Conservation (phyloP, 2,113 vertebrate species). For the Rousettus leschenaultii region DNA sequence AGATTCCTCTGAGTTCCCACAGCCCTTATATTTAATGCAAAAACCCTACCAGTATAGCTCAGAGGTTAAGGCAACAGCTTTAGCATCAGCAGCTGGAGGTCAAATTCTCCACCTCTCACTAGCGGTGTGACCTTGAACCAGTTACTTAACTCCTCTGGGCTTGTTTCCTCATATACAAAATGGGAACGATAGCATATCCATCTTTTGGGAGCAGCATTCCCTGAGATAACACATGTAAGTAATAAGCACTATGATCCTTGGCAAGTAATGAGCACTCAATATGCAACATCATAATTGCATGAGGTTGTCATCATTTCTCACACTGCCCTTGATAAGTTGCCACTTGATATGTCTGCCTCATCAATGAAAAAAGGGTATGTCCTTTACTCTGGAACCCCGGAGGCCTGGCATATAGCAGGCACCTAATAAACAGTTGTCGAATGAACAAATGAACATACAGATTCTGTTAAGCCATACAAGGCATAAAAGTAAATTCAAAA, state of each 20-base stretch:
- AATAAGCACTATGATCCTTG: background rate
- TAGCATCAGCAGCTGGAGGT: background rate
- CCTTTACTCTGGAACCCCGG: background rate
- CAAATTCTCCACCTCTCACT: background rate
- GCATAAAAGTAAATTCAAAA: background rate
- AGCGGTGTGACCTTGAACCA: background rate
- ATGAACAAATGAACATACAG: background rate
- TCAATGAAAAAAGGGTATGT: background rate
- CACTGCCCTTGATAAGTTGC: background rate
- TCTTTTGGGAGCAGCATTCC: background rate
- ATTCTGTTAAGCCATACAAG: background rate
- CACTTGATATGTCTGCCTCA: background rate
- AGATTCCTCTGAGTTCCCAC: background rate
- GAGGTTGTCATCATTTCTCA: background rate
- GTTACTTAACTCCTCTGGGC: background rate
- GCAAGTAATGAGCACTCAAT: background rate
- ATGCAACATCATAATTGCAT: background rate
- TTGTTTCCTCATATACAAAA: background rate
- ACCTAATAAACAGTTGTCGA: background rate
- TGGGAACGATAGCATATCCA: background rate
- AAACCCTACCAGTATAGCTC: background rate
- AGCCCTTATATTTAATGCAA: background rate
- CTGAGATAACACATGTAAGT: background rate
- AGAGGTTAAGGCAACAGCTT: background rate
- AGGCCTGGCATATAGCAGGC: background rate